These are phyloP conservation scores for Monopis laevigella DNA, from an alignment of 2,888 invertebrate species.

Conservation along the genomic window DNA sequence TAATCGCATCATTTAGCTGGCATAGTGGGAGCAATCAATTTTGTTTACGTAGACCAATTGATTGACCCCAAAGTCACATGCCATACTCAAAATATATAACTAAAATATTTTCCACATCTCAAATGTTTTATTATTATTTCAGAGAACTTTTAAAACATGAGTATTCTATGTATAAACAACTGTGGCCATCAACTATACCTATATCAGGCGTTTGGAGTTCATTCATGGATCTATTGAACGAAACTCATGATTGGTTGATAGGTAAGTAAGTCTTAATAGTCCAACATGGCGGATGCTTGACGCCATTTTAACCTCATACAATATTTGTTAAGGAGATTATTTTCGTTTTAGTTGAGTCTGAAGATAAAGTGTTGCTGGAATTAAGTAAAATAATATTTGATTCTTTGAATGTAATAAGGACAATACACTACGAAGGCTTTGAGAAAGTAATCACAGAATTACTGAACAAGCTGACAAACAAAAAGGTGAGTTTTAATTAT, in stretches of 20 bases:
- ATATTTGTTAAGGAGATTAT: neutral
- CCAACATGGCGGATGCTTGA: too few relatives aligned
- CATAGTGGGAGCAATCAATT: too few relatives aligned
- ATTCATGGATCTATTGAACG: conserved; percentile 26
- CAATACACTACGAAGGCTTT: conserved; percentile 31
- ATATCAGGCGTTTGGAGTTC: conserved; percentile 43
- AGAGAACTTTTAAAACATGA: conserved; percentile 41
- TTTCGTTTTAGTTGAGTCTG: conserved; percentile 29
- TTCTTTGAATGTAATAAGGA: conserved; percentile 33
- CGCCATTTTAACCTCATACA: too few relatives aligned
- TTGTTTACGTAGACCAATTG: too few relatives aligned
- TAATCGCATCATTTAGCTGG: too few relatives aligned
- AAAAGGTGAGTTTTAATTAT: conserved; percentile 30
- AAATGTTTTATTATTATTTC: conserved; percentile 22
- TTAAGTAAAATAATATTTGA: conserved; percentile 31
- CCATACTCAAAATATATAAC: too few relatives aligned
- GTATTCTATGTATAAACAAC: conserved; percentile 35
- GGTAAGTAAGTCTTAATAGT: too few relatives aligned
- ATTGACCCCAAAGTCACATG: too few relatives aligned
- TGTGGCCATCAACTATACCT: conserved; percentile 46
- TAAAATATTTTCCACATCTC: too few relatives aligned
- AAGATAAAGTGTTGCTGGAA: conserved; percentile 20
- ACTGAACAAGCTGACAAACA: conserved; percentile 24
- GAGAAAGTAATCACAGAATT: conserved; percentile 25
- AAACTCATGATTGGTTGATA: conserved; percentile 24